A percentile compares a stretch with the other conserved stretches of the same genome.
phyloP scores from a whole-genome alignment of 1,140 invertebrate species.

The Drosophila virilis region DNA sequence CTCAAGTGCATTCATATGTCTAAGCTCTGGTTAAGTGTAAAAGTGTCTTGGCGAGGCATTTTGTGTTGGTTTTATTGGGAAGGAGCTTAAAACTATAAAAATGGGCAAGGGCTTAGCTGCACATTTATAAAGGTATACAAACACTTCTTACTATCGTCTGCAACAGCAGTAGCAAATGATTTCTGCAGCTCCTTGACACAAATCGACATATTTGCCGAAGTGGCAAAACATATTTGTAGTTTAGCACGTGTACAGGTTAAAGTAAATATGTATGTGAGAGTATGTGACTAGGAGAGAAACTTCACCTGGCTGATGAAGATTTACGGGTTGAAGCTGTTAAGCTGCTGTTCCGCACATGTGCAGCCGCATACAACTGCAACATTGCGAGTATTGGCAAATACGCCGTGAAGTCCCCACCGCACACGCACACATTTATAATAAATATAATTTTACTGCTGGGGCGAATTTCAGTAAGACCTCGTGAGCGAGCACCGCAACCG shows the following conservation, averaged over 20 bases:
- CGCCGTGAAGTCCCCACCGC: not conserved
- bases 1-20: no score
- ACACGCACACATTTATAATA: not conserved
- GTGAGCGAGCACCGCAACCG: not conserved
- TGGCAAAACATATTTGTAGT: slow-evolving; percentile 10
- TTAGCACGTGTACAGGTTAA: not conserved
- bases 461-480: not conserved
- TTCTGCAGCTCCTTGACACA: not conserved
- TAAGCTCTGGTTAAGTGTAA: no score
- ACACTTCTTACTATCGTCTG: no score
- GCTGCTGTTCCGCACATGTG: not conserved
- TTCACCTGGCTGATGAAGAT: no score
- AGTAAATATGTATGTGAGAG: no score
- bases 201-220: not conserved
- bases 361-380: not conserved
- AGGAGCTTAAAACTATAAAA: no score
- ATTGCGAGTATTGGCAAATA: slow-evolving; percentile 2
- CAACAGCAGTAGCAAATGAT: not conserved
- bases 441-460: not conserved
- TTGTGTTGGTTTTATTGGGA: no score
- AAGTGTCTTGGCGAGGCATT: no score
- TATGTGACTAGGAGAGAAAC: no score
- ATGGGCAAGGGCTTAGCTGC: not conserved
- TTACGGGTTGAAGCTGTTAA: not conserved
- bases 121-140: no score